A percentile compares a stretch with the other conserved stretches of the same genome.
These are phyloP conservation scores for Sinopyrophorus schimmeli DNA, from an alignment of 2,888 invertebrate genomes.

Conservation along the genomic window DNA sequence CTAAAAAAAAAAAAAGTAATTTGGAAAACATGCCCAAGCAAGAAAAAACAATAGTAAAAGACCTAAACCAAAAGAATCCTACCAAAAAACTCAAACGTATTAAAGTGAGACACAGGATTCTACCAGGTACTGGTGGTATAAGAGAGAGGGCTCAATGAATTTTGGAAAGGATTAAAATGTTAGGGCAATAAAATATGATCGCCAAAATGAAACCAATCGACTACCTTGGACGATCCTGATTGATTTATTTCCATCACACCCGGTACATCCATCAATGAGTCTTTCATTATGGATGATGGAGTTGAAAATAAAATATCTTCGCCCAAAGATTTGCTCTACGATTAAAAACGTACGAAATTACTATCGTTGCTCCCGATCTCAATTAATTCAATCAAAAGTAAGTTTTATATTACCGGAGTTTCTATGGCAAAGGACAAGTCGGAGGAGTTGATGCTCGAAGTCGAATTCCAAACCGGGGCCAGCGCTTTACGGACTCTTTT, in stretches of 20 bases:
- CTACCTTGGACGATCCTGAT: conserved; percentile 54
- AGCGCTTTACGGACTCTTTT: conserved; percentile 82
- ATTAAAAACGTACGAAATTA: conserved; percentile 45
- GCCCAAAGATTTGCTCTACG: conserved; percentile 80
- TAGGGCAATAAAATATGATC: conserved; percentile 46
- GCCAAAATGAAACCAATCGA: conserved; percentile 53
- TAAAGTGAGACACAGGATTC: conserved; percentile 6
- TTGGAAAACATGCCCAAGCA: conserved; percentile 13
- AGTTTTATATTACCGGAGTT: conserved; percentile 65
- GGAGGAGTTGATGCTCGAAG: conserved; percentile 46
- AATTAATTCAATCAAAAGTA: neutral
- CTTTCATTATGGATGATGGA: conserved; percentile 84
- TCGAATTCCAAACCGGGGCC: conserved; percentile 70
- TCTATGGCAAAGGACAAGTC: conserved; percentile 75
- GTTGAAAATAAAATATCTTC: conserved; percentile 71
- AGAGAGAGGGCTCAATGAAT: conserved; percentile 3
- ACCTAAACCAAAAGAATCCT: conserved; percentile 18
- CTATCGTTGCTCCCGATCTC: too few species aligned
- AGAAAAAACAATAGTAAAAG: conserved; percentile 12
- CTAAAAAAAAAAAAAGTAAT: neutral
- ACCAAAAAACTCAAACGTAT: conserved; percentile 8
- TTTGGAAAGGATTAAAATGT: conserved; percentile 11
- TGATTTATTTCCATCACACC: conserved; percentile 63
- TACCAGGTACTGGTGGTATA: conserved; percentile 23
- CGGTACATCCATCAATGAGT: conserved; percentile 73